phyloP scores from a whole-genome alignment of 2,113 vertebrate genomes.

The Anarhynchus alexandrinus region DNA sequence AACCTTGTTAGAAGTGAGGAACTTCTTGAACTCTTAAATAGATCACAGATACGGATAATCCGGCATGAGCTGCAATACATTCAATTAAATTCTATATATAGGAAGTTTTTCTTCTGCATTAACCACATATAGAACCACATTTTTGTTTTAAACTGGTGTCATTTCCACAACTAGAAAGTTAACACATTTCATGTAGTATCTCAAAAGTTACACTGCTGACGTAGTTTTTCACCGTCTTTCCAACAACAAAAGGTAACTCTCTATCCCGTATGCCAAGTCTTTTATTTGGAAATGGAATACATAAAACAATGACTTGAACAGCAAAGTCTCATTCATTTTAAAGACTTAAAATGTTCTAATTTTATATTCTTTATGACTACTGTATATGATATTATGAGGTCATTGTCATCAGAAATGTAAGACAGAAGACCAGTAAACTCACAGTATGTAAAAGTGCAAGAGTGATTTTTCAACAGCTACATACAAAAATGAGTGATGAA shows the following conservation, averaged over 20 bases:
- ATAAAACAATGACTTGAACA: constrained; percentile 15
- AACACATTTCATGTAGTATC: neutral
- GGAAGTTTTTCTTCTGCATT: neutral
- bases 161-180: neutral
- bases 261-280: neutral
- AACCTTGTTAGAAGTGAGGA: neutral
- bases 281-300: constrained; percentile 58
- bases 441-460: neutral
- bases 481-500: neutral
- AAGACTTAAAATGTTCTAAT: neutral
- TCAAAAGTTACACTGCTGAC: neutral
- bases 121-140: neutral
- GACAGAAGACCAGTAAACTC: neutral
- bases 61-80: neutral
- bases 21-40: neutral
- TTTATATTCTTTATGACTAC: neutral
- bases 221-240: neutral
- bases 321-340: constrained; percentile 1
- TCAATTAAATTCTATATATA: neutral
- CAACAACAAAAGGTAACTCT: neutral
- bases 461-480: neutral
- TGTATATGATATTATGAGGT: neutral
- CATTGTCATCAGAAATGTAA: neutral
- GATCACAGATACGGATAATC: neutral
- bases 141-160: neutral